phyloP scores from a whole-genome alignment of 2,888 invertebrate genomes.

The Isotomurus palustris region DNA sequence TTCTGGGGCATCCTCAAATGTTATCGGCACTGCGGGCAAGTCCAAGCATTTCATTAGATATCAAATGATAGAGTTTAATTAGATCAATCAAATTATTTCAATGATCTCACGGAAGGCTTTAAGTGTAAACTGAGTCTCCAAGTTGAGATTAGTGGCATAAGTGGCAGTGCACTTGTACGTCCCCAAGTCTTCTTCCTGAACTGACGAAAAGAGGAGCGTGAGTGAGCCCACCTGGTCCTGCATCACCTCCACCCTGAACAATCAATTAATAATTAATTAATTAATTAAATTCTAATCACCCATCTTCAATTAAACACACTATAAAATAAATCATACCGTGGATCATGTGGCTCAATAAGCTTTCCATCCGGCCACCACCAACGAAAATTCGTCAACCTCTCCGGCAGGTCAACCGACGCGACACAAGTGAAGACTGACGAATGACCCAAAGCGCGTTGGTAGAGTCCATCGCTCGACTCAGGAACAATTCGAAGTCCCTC shows the following conservation, averaged over 20 bases:
- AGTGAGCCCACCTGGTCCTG: conserved; percentile 34
- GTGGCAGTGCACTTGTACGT: conserved; percentile 74
- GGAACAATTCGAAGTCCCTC: too few relatives aligned
- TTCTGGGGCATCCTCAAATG: conserved; percentile 77
- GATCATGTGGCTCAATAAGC: conserved; percentile 33
- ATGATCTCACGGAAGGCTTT: conserved; percentile 38
- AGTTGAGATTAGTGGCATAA: conserved; percentile 57
- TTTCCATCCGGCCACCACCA: conserved; percentile 45
- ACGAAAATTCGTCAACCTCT: conserved; percentile 38
- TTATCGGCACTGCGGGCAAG: conserved; percentile 68
- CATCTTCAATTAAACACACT: neutral
- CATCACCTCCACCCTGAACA: conserved; percentile 38
- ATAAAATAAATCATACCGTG: conserved; percentile 32
- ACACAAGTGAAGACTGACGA: conserved; percentile 41
- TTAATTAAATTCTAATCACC: neutral
- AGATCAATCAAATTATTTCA: neutral
- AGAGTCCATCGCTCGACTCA: conserved; percentile 13
- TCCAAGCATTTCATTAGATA: too few relatives aligned
- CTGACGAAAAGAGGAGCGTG: conserved; percentile 38
- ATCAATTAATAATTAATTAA: neutral
- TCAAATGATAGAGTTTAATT: neutral
- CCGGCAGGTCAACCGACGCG: conserved; percentile 38
- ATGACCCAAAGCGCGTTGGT: conserved; percentile 37
- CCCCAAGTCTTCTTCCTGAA: conserved; percentile 42
- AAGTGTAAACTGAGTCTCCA: conserved; percentile 37